Evolutionary conservation across 2,113 vertebrate species (phyloP).

Genomic region (Callipepla squamata): DNA sequence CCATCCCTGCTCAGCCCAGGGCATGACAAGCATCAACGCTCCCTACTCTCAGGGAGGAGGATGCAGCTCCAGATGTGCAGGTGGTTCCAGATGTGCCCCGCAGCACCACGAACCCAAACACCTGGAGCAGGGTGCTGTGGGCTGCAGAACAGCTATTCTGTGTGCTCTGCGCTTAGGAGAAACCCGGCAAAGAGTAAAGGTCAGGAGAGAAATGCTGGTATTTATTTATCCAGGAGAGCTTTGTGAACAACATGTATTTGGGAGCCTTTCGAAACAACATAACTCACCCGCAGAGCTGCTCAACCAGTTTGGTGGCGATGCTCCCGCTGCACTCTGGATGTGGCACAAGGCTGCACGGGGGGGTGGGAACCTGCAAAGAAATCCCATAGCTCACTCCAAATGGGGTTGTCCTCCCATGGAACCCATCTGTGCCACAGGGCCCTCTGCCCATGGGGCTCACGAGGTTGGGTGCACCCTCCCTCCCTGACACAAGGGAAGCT

Average conservation of each 20-base stretch:
- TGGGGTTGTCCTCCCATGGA: background rate
- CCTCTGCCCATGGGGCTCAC: background rate
- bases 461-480: background rate
- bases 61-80: background rate
- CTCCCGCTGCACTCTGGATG: background rate
- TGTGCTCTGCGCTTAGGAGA: constrained; percentile 67
- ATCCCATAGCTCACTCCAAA: background rate
- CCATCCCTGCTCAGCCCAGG: background rate
- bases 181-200: constrained; percentile 68
- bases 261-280: constrained; percentile 61
- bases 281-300: constrained; percentile 58
- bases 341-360: background rate
- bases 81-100: background rate
- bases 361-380: background rate
- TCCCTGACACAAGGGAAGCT: background rate
- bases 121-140: accelerated
- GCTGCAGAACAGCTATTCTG: background rate
- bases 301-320: constrained; percentile 63
- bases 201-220: constrained; percentile 64
- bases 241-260: constrained; percentile 39
- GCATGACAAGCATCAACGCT: background rate
- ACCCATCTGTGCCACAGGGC: accelerated
- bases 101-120: background rate
- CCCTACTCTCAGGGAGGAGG: background rate
- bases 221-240: constrained; percentile 70